Evolutionary conservation across 2,113 vertebrate genomes (phyloP), one percentile per base, ranked within the genome.

Genomic region (Poeciliopsis retropinna): DNA sequence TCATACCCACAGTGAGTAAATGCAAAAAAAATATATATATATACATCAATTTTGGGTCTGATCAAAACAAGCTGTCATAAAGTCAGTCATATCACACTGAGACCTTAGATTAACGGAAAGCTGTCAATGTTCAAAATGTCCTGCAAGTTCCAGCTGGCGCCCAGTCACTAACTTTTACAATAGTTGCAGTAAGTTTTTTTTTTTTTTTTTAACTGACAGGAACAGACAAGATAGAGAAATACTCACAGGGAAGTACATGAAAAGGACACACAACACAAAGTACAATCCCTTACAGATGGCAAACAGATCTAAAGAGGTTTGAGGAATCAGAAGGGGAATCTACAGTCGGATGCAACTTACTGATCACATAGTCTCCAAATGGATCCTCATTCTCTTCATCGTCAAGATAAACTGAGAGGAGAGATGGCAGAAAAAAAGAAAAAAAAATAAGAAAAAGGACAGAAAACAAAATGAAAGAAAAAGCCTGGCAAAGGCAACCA

Each of bases 331-430:
- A 63, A 30, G 7, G 30, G 7, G 30, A 76, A 28, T 64, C 70
- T 64, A 73, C 29, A 82, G 60, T 73, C 73, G 67, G 67, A 75
- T 7, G 32, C 57, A 78, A 94, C 93, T 94, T 93, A 94, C 92
- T 92, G 91, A 93, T 90, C 77, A 92, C 92, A 89, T 90, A 91
- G 91, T 94, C 89, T 75, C 90, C 91, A 78, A 92, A 94, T 25
- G 90, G 90, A 84, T 93, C 93, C 31, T 87, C 89, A 44, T 91
- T 81, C 66, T 92, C 90, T 29, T 91, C 91, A 69, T 92, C 91
- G 65, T 91, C 89, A 32, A 93, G 83, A 87, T 91, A 94, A 17
- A 76, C 87, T 90, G 81, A 64, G 78, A 61, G 76, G 67, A 41
- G 60, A 41, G 54, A 60, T 67, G 68, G n/a, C 71, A 64, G 44